Evolutionary conservation across 2,797 vertebrate species (phyloP), one percentile per base, ranked within the genome.

Genomic region (Myripristis jacobus): DNA sequence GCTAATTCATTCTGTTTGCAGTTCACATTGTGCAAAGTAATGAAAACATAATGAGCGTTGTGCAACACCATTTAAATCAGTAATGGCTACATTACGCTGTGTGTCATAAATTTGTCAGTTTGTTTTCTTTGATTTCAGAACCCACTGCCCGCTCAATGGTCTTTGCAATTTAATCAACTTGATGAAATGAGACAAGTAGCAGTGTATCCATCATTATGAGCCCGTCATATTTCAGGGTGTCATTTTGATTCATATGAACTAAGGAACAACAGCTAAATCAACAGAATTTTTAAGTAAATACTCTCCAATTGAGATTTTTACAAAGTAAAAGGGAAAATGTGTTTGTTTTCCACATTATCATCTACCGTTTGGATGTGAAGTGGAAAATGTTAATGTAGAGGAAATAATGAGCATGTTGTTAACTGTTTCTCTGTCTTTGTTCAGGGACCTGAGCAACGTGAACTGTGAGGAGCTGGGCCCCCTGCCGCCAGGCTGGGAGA

Each of bases 381-480:
- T 31, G 29, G 29, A 8, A 1, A 31, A 31, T 11, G 16, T 44
- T 13, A 27, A 13, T n/a, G 22, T 38, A 3, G 10, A 18, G 27
- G 11, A 11, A 53, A 21, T 52, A 3, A 0, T 19, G 15, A 18
- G 48, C 4, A 24, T 29, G 66, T 24, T 57, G 5, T 53, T 59
- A n/a, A 82, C 36, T 18, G 16, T 46, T 63, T 59, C 3, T 19
- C 16, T 7, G 25, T 18, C 18, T 66, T 50, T 87, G 77, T 86
- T 56, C 86, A 98, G 97, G 95, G 97, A 98, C 92, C 94, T 98
- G 80, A 97, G 96, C 92, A 98, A 98, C 92, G 96, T 98, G 88
- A 98, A 98, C 94, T 98, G 97, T 88, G 97, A 98, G 92, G 97
- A 98, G 92, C 95, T 98, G 88, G 97, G 97, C 79, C 97, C 97